These are phyloP conservation scores for Premnoplex brunnescens DNA, from an alignment of 2,797 vertebrate species.

Conservation along the genomic window DNA sequence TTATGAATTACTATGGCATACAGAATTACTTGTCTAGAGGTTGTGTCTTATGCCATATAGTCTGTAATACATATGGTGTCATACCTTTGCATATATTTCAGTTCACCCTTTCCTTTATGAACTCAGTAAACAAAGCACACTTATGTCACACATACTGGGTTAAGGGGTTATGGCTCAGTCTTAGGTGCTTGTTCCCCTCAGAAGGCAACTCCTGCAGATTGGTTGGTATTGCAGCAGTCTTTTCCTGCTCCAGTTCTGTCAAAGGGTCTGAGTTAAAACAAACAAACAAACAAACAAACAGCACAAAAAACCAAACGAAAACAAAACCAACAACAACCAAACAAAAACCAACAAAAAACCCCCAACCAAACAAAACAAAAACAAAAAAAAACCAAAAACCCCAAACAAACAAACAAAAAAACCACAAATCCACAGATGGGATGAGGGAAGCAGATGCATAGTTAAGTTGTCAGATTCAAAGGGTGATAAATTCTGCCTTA, in stretches of 20 bases:
- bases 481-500: neutral
- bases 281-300: neutral
- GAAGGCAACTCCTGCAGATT: neutral
- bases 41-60: neutral
- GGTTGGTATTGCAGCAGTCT: neutral
- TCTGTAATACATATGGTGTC: neutral
- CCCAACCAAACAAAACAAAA: too few relatives aligned
- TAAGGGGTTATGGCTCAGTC: neutral
- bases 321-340: too few relatives aligned
- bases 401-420: too few relatives aligned
- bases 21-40: neutral
- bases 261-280: neutral
- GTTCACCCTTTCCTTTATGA: neutral
- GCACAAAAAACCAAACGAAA: too few relatives aligned
- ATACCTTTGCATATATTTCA: neutral
- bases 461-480: constrained; percentile 27
- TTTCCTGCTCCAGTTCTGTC: constrained; percentile 1
- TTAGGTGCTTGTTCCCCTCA: neutral
- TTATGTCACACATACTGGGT: neutral
- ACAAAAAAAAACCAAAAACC: too few relatives aligned
- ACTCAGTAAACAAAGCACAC: neutral
- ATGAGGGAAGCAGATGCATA: constrained; percentile 13
- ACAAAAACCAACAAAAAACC: too few relatives aligned
- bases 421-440: neutral
- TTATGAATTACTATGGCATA: neutral